Evolutionary conservation across 2,888 invertebrate species (phyloP), one percentile per base, ranked within the genome.

Genomic region (Hyles lineata): DNA sequence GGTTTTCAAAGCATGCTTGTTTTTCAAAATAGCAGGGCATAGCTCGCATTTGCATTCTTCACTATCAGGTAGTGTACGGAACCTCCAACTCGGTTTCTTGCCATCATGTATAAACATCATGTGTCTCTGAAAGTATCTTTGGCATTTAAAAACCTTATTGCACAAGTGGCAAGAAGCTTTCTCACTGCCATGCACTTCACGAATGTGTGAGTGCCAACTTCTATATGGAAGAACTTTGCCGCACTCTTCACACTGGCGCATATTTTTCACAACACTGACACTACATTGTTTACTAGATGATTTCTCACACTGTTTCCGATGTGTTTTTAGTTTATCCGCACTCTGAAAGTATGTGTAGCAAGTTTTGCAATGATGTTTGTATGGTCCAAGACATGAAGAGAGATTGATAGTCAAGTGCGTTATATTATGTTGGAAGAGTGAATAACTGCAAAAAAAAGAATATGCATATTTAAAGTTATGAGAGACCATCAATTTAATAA

Each of bases 1-100:
- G 0, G 79, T 77, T 4, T 73, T 79, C 15, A 82, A 63, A 0
- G 81, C 71, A 19, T 72, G 23, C n/a, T 72, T 78, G 69, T 79
- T 74, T 0, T 21, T 23, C 1, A 85, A 81, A 0, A 74, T 35
- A 2, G 77, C 74, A 0, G 78, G 71, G 43, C 63, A 63, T 43
- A 43, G 43, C 9, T 63, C 9, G 15, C 63, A 63, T 63, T 63
- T 63, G 11, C n/a, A 1, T 35, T 63, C 63, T 11, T 43, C 43
- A 4, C 43, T 43, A 43, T 43, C 43, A 15, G 43, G 2, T 43
- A 43, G 11, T 43, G 43, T 21, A 43, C 43, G 35, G 9, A 43
- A 7, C 63, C 43, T 63, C 43, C 35, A 43, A 63, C 63, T 35
- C 1, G 35, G 63, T 7, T 21, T 43, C 5, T 32, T 21, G 11